Percentiles rank a stretch among this genome's conserved stretches.
Evolutionary conservation across 2,888 invertebrate species (phyloP).

Genomic region (Polyploca ridens): DNA sequence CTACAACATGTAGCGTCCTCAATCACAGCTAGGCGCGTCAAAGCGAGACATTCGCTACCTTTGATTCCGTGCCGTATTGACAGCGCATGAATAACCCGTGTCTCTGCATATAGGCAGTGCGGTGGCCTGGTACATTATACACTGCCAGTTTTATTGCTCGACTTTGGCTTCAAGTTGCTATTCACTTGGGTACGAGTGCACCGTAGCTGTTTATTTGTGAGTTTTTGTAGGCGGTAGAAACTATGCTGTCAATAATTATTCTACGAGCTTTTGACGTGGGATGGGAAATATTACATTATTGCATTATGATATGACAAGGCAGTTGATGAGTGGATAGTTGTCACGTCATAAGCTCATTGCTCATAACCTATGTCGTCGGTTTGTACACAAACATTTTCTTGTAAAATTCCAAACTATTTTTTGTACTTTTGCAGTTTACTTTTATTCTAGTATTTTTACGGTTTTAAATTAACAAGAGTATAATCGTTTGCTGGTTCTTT

Average conservation of each 20-base stretch:
- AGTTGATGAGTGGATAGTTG: not conserved
- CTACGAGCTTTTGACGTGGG: not conserved
- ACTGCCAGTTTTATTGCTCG: not conserved
- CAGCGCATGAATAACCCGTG: slow-evolving; percentile 15
- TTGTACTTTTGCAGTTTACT: too few relatives aligned
- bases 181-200: not conserved
- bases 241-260: not conserved
- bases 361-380: not conserved
- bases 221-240: not conserved
- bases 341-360: not conserved
- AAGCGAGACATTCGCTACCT: slow-evolving; percentile 27
- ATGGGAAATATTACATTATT: not conserved
- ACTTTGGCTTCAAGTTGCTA: not conserved
- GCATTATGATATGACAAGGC: not conserved
- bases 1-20: not conserved
- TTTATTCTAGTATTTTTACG: too few relatives aligned
- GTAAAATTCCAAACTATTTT: too few relatives aligned
- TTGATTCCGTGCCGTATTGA: slow-evolving; percentile 29
- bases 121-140: slow-evolving; percentile 11
- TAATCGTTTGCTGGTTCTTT: too few relatives aligned
- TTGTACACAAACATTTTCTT: not conserved
- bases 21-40: slow-evolving; percentile 14
- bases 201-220: not conserved
- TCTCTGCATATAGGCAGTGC: slow-evolving; percentile 13
- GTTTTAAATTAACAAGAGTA: too few relatives aligned